These are phyloP conservation scores for Danionella cerebrum DNA, from an alignment of 2,113 vertebrate genomes.

Conservation along the genomic window DNA sequence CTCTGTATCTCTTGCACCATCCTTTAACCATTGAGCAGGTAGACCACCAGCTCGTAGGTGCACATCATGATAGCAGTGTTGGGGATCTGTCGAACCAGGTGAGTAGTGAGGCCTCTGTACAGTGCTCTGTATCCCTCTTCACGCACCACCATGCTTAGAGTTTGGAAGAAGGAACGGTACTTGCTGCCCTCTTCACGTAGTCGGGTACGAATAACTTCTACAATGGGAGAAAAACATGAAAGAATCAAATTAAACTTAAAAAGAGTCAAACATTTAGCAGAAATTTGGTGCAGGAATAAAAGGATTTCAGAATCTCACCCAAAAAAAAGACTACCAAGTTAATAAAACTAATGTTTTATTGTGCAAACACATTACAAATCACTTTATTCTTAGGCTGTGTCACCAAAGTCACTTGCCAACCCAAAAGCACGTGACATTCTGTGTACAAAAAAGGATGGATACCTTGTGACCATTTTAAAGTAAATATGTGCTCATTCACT, in stretches of 20 bases:
- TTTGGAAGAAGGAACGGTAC: constrained; percentile 94
- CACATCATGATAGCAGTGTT: constrained; percentile 99
- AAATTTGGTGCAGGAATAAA: too few species aligned
- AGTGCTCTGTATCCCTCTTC: constrained; percentile 93
- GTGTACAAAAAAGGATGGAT: too few species aligned
- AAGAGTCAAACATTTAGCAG: not conserved
- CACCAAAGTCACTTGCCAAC: too few species aligned
- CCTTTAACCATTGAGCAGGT: constrained; percentile 82
- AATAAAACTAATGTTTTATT: too few species aligned
- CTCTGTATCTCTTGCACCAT: constrained; percentile 10
- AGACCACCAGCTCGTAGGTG: constrained; percentile 95
- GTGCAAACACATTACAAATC: too few species aligned
- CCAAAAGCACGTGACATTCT: too few species aligned
- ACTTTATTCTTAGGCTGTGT: too few species aligned
- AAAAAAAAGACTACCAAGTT: too few species aligned
- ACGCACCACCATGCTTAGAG: constrained; percentile 75
- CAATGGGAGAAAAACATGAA: not conserved
- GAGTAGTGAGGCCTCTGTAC: constrained; percentile 91
- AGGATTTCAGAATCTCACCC: too few species aligned
- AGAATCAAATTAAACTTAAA: too few species aligned
- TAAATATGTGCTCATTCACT: too few species aligned
- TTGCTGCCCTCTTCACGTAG: constrained; percentile 97
- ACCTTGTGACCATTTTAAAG: too few species aligned
- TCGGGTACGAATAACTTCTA: constrained; percentile 96
- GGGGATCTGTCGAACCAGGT: constrained; percentile 94